These are phyloP conservation scores for Diorhabda carinulata DNA, from an alignment of 1,140 invertebrate genomes.

Conservation along the genomic window DNA sequence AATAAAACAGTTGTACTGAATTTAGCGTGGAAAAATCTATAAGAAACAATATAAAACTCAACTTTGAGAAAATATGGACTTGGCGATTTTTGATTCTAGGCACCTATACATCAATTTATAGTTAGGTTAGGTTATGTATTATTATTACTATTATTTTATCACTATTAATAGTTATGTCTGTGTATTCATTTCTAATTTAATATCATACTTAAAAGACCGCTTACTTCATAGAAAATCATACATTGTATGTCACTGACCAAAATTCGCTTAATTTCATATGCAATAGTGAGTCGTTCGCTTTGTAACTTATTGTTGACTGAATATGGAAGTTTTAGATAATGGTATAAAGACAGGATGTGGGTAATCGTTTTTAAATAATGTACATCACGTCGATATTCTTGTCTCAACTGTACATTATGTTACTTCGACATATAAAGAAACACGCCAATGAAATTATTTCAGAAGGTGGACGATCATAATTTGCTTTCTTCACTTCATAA, in stretches of 20 bases:
- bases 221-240: not conserved
- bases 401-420: not conserved
- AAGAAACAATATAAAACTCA: too few species aligned
- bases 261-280: constrained; percentile 14
- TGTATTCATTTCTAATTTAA: too few species aligned
- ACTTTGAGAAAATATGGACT: too few species aligned
- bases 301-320: constrained; percentile 18
- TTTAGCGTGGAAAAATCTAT: too few species aligned
- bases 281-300: constrained; percentile 1
- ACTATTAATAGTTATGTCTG: too few species aligned
- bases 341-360: constrained; percentile 9
- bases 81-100: too few species aligned
- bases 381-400: constrained; percentile 10
- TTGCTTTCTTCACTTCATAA: too few species aligned
- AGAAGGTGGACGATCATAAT: not conserved
- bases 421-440: not conserved
- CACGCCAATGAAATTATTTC: not conserved
- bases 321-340: constrained; percentile 17
- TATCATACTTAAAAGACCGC: too few species aligned
- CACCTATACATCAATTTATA: too few species aligned
- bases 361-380: constrained; percentile 15
- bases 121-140: too few species aligned
- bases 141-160: too few species aligned
- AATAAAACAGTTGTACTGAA: too few species aligned
- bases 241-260: not conserved